A percentile compares a stretch with the other conserved stretches of the same genome.
Conservation (phyloP, 2,888 invertebrate genomes). For the Eupithecia dodoneata region DNA sequence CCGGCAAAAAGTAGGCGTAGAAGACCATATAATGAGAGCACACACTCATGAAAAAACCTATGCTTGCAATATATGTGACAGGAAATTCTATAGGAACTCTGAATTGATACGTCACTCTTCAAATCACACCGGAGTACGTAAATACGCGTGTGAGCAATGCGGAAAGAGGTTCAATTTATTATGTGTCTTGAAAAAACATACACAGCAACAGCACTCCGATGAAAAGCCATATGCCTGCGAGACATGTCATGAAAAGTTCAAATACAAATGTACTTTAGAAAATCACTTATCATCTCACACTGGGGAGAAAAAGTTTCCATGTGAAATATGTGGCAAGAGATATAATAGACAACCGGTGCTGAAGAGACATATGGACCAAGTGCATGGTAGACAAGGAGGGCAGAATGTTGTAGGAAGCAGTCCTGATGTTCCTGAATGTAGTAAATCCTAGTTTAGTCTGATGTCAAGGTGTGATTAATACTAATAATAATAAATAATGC, state of each 20-base stretch:
- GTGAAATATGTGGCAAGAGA: not conserved
- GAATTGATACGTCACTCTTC: not conserved
- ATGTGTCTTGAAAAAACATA: not conserved
- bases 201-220: not conserved
- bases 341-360: not conserved
- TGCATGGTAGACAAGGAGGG: not conserved
- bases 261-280: conserved; percentile 8
- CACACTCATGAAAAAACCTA: not conserved
- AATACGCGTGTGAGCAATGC: not conserved
- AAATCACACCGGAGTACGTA: not conserved
- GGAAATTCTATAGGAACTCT: not conserved
- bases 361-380: not conserved
- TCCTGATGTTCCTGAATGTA: not conserved
- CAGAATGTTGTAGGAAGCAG: not conserved
- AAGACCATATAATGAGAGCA: not conserved
- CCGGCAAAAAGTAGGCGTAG: not conserved
- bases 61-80: not conserved
- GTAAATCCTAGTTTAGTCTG: too few relatives aligned
- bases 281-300: not conserved
- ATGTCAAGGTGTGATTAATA: too few relatives aligned
- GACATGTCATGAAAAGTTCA: not conserved
- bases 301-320: not conserved
- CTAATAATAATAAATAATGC: too few relatives aligned
- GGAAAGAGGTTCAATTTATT: not conserved
- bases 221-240: not conserved